Percentiles rank a stretch among this genome's conserved stretches.
phyloP scores from a whole-genome alignment of 2,113 vertebrate genomes.

The Syngnathus scovelli region DNA sequence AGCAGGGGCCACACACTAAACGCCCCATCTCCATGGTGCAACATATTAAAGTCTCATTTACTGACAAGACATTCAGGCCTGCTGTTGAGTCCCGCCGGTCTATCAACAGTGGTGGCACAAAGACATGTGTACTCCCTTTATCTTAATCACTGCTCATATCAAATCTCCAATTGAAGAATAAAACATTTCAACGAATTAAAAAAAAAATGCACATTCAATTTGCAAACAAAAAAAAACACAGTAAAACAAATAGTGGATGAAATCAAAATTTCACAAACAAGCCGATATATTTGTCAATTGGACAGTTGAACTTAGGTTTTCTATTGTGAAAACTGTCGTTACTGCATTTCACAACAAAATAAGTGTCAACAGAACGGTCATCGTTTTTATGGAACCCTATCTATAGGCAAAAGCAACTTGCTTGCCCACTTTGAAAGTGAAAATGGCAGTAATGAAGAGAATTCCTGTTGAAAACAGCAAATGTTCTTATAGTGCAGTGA shows the following conservation, averaged over 20 bases:
- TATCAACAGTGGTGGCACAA: slow-evolving; percentile 51
- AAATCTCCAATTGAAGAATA: slow-evolving; percentile 10
- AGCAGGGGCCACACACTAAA: slow-evolving; percentile 58
- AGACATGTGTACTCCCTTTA: slow-evolving; percentile 51
- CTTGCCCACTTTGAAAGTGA: slow-evolving; percentile 45
- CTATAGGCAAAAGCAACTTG: no score
- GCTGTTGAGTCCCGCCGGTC: slow-evolving; percentile 56
- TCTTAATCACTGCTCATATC: slow-evolving; percentile 44
- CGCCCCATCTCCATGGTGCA: slow-evolving; percentile 64
- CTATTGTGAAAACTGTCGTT: no score
- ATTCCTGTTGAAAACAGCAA: slow-evolving; percentile 39
- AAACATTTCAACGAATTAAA: background rate
- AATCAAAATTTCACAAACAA: no score
- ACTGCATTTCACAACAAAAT: no score
- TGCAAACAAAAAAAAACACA: no score
- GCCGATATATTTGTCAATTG: no score
- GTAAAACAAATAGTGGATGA: no score
- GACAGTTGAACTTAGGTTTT: no score
- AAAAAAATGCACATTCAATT: background rate
- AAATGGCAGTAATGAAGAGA: slow-evolving; percentile 47
- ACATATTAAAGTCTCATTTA: slow-evolving; percentile 74
- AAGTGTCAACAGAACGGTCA: no score
- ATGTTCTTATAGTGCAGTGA: slow-evolving; percentile 49
- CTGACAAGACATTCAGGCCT: slow-evolving; percentile 66
- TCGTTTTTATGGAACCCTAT: no score